Conservation (phyloP, 2,797 vertebrate species). For the Pseudochirops cupreus region DNA sequence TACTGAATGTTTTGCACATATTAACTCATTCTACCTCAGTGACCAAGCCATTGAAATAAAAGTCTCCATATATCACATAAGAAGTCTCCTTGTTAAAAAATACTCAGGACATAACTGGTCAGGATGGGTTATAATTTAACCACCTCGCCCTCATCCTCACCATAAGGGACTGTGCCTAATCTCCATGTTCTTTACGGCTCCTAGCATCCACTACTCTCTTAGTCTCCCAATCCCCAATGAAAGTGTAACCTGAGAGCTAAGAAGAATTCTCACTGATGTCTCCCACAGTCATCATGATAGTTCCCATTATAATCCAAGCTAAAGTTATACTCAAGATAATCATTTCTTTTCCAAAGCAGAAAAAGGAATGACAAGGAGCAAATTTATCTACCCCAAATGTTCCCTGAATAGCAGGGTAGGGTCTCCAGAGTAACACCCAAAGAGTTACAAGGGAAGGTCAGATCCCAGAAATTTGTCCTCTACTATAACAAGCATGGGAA, state of each 20-base stretch:
- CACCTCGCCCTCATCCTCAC: not conserved
- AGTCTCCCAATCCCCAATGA: slow-evolving; percentile 58
- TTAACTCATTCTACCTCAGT: not conserved
- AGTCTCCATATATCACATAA: not conserved
- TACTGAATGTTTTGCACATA: not conserved
- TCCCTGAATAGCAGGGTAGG: not conserved
- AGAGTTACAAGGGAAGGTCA: not conserved
- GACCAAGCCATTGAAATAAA: not conserved
- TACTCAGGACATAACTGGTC: too few relatives aligned
- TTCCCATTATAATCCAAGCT: slow-evolving; percentile 28
- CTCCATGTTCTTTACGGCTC: slow-evolving; percentile 35
- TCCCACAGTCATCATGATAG: slow-evolving; percentile 71
- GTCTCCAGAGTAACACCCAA: not conserved
- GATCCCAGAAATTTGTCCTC: not conserved
- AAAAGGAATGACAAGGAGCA: not conserved
- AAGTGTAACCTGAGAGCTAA: slow-evolving; percentile 57
- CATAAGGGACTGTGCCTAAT: not conserved
- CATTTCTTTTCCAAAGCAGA: not conserved
- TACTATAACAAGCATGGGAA: not conserved
- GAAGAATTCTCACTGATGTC: slow-evolving; percentile 61
- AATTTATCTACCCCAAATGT: not conserved
- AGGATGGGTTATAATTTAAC: not conserved
- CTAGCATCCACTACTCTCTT: slow-evolving; percentile 56
- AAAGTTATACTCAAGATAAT: not conserved
- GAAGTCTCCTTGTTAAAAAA: not conserved